These are phyloP conservation scores for Spongilla lacustris DNA, from an alignment of 37 sponge, comb jelly and placozoan genomes.

Conservation along the genomic window DNA sequence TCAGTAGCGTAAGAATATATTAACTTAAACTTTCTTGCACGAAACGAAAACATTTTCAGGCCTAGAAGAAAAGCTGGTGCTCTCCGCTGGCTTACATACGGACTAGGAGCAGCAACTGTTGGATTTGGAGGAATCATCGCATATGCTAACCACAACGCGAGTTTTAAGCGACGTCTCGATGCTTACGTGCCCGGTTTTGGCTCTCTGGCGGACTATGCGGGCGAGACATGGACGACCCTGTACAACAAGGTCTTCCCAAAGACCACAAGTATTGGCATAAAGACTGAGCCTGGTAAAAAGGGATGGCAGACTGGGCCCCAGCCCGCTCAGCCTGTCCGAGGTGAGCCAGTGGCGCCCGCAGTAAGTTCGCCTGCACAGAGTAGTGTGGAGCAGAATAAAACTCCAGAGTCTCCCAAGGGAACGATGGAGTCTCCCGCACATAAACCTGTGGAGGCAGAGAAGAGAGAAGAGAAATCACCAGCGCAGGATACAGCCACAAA, in stretches of 20 bases:
- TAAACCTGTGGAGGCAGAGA: not conserved
- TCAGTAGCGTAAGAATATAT: not conserved
- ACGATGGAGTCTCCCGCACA: not conserved
- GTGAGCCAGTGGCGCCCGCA: not conserved
- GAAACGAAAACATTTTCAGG: not conserved
- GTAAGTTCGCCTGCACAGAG: not conserved
- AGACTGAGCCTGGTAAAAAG: not conserved
- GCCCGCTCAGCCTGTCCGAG: not conserved
- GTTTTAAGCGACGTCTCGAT: slow-evolving; percentile 42
- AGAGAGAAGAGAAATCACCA: not conserved
- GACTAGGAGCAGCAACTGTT: slow-evolving; percentile 5
- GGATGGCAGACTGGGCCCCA: not conserved
- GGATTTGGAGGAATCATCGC: slow-evolving; percentile 36
- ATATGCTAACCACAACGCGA: slow-evolving; percentile 51
- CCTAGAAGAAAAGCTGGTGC: not conserved
- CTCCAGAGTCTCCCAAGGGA: not conserved
- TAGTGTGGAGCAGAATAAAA: not conserved
- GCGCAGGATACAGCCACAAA: not conserved
- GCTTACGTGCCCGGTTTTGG: slow-evolving; percentile 60
- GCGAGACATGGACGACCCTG: slow-evolving; percentile 11
- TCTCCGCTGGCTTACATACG: slow-evolving; percentile 10
- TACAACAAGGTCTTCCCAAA: not conserved
- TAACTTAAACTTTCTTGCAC: not conserved
- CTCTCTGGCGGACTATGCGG: slow-evolving; percentile 18
- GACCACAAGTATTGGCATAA: not conserved